phyloP scores from a whole-genome alignment of 1,140 invertebrate species.

The Lysiphlebus fabarum region DNA sequence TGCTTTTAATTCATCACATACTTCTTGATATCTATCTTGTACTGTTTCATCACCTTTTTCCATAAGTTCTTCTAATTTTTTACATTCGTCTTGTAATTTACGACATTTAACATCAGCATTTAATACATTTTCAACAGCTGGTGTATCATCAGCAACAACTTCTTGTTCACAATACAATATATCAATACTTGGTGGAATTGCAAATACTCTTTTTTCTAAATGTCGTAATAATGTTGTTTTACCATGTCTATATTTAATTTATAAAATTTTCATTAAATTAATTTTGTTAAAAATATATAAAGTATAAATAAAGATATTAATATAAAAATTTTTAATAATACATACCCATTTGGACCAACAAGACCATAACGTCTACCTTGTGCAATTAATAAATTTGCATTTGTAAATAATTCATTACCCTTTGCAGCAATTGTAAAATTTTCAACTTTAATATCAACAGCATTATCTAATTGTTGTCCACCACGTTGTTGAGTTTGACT shows the following conservation, averaged over 20 bases:
- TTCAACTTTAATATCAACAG: constrained; percentile 97
- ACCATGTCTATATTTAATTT: constrained; percentile 70
- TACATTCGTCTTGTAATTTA: constrained; percentile 76
- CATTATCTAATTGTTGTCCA: constrained; percentile 83
- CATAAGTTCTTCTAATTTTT: constrained; percentile 73
- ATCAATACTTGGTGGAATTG: constrained; percentile 95
- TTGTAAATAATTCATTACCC: constrained; percentile 96
- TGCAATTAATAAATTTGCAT: constrained; percentile 92
- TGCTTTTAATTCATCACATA: constrained; percentile 92
- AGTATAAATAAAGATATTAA: constrained; percentile 19
- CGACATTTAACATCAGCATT: constrained; percentile 89
- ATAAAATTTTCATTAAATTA: constrained; percentile 9
- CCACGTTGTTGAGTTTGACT: constrained; percentile 50
- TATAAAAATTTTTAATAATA: constrained; percentile 15
- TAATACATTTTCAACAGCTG: constrained; percentile 89
- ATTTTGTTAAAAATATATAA: constrained; percentile 1
- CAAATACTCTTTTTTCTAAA: constrained; percentile 82
- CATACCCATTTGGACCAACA: constrained; percentile 95
- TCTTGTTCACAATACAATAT: constrained; percentile 98
- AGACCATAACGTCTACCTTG: constrained; percentile 93
- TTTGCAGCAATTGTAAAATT: constrained; percentile 97
- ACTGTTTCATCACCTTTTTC: constrained; percentile 66
- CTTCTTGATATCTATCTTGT: constrained; percentile 81
- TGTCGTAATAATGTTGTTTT: constrained; percentile 98
- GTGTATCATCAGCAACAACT: constrained; percentile 88